Base-by-base conservation (phyloP, 2,888 invertebrate genomes). In the Dromius quadrimaculatus region DNA sequence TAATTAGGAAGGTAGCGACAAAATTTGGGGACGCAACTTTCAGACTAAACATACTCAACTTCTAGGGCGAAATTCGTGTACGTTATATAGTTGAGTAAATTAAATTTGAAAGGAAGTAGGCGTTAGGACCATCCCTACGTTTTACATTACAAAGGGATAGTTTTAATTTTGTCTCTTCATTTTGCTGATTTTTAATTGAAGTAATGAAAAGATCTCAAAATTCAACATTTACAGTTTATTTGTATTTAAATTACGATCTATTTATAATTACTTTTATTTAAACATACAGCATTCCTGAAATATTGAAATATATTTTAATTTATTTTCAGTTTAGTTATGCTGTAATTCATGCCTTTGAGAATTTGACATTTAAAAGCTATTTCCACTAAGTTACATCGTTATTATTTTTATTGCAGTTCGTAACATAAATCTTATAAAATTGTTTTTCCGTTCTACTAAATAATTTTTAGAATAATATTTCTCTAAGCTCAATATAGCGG, bases 21-120 rank as follows among this genome's bases (percentile, higher is more conserved):
- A 19, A 11, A 38, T 32, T 19, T 20, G 17, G 38, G 2, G 50
- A 20, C 8, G 28, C 54, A 4, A 66, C 11, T 54, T 13, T 66
- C 19, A n/a, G 2, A 17, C 41, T 20, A 38, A 54, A 20, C 11
- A n/a, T 6, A n/a, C 15, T 1, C 9, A 4, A 2, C 28, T n/a
- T 59, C 20, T 59, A 45, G 59, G 19, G 15, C 20, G 38, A 20
- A 9, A 32, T 43, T 68, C 15, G 57, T 4, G 22, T 50, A 11
- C 5, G 4, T 13, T 13, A 15, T 13, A 15, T 13, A 28, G 13
- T 41, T 28, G 47, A 20, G 13, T 65, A 32, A 47, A 68, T 45
- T 59, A 50, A 28, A 59, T 43, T 50, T 59, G 23, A 59, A 59
- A 68, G 68, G 68, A 68, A 68, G 59, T 68, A 32, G 68, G 68